These are phyloP conservation scores for Syngnathoides biaculeatus DNA, from an alignment of 2,113 vertebrate species.

Conservation along the genomic window DNA sequence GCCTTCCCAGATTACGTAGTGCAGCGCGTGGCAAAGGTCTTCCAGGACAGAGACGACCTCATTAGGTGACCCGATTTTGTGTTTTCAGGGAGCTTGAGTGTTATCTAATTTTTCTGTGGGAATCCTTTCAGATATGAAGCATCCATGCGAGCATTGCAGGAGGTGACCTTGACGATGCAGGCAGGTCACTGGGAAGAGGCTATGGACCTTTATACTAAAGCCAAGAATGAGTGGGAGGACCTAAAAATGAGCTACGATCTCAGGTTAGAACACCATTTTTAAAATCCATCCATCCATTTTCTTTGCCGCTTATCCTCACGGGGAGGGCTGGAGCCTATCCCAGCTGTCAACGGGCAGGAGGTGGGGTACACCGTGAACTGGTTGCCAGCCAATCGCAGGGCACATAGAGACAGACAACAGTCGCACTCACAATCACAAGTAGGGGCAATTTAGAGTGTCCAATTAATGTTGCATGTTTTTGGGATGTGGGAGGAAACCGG, in stretches of 20 bases:
- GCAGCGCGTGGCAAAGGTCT: conserved; percentile 75
- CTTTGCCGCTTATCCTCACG: too few relatives aligned
- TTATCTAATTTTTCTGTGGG: neutral
- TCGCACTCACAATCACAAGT: too few relatives aligned
- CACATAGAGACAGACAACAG: too few relatives aligned
- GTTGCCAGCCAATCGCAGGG: too few relatives aligned
- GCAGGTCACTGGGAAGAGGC: conserved; percentile 84
- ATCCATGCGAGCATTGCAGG: conserved; percentile 76
- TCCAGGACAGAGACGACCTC: conserved; percentile 87
- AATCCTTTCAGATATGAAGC: conserved; percentile 78
- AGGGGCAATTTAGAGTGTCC: too few relatives aligned
- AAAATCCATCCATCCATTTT: too few relatives aligned
- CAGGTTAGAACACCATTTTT: conserved; percentile 70
- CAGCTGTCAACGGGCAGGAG: too few relatives aligned
- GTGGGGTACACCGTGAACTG: too few relatives aligned
- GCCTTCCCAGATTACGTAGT: conserved; percentile 84
- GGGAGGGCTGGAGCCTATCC: too few relatives aligned
- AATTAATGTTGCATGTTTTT: too few relatives aligned
- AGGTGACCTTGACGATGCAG: conserved; percentile 78
- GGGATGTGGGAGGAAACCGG: too few relatives aligned
- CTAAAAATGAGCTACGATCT: conserved; percentile 73
- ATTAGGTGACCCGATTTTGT: conserved; percentile 51
- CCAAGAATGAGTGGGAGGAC: conserved; percentile 76
- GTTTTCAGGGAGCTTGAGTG: neutral
- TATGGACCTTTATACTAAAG: conserved; percentile 69